Evolutionary conservation across 2,888 invertebrate genomes (phyloP).

Genomic region (Thereva unica): DNA sequence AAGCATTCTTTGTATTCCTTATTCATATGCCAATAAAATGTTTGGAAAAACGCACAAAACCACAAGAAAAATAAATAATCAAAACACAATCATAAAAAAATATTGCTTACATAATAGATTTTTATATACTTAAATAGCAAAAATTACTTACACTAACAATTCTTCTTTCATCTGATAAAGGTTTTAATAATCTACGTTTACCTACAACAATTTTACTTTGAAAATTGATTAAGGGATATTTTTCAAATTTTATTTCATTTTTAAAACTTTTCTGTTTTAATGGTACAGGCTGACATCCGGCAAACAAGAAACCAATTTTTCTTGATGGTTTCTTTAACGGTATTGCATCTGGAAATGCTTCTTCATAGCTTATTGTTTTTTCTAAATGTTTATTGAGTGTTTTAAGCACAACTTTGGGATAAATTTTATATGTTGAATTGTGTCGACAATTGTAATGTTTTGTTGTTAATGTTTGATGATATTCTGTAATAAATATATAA

Average conservation of each 20-base stretch:
- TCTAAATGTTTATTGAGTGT: constrained; percentile 48
- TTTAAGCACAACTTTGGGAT: constrained; percentile 50
- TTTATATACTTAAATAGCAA: constrained; percentile 49
- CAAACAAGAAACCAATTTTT: constrained; percentile 54
- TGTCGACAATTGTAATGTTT: constrained; percentile 46
- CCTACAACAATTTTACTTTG: constrained; percentile 50
- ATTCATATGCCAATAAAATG: constrained; percentile 34
- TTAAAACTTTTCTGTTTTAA: constrained; percentile 47
- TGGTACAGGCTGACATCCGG: constrained; percentile 53
- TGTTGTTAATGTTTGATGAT: constrained; percentile 48
- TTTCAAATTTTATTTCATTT: neutral
- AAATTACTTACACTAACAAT: constrained; percentile 49
- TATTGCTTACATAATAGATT: constrained; percentile 23
- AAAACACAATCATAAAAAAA: constrained; percentile 8
- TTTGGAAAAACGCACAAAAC: neutral
- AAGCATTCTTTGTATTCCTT: constrained; percentile 38
- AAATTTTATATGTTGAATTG: constrained; percentile 48
- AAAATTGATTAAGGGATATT: constrained; percentile 26
- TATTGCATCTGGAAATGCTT: constrained; percentile 49
- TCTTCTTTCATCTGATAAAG: constrained; percentile 50
- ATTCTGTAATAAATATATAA: constrained; percentile 42
- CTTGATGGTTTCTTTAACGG: constrained; percentile 47
- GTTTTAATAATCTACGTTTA: constrained; percentile 53
- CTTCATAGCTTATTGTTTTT: neutral
- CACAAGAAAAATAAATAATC: neutral